phyloP scores from a whole-genome alignment of 1,140 invertebrate species.

The Latrodectus geometricus region DNA sequence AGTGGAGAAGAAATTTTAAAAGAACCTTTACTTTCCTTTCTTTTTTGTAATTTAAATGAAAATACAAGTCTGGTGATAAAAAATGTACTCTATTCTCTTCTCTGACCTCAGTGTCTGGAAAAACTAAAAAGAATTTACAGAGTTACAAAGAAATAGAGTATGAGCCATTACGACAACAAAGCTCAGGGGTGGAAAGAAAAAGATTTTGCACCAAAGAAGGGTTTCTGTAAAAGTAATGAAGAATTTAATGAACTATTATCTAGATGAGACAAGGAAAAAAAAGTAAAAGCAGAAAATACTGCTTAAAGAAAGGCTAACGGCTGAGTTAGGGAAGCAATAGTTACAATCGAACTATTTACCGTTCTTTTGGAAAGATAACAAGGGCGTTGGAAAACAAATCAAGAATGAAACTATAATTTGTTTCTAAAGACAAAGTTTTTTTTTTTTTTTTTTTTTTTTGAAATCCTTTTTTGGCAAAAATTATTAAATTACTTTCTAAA shows the following conservation, averaged over 20 bases:
- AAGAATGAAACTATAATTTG: not conserved
- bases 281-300: constrained; percentile 33
- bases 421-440: not conserved
- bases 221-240: constrained; percentile 49
- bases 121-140: not conserved
- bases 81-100: not conserved
- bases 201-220: constrained; percentile 7
- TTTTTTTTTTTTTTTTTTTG: not conserved
- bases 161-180: constrained; percentile 38
- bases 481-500: too few relatives aligned
- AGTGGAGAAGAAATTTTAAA: not conserved
- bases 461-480: not conserved
- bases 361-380: constrained; percentile 2
- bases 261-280: constrained; percentile 33
- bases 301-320: constrained; percentile 5
- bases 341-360: constrained; percentile 52
- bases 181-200: constrained; percentile 23
- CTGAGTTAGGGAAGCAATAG: constrained; percentile 27
- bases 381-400: not conserved
- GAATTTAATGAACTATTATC: constrained; percentile 60
- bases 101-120: constrained; percentile 21
- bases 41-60: constrained; percentile 10
- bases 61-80: not conserved
- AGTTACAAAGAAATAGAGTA: constrained; percentile 22
- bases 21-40: not conserved